Conservation (phyloP, 1,140 invertebrate species). For the Drosophila sp. region DNA sequence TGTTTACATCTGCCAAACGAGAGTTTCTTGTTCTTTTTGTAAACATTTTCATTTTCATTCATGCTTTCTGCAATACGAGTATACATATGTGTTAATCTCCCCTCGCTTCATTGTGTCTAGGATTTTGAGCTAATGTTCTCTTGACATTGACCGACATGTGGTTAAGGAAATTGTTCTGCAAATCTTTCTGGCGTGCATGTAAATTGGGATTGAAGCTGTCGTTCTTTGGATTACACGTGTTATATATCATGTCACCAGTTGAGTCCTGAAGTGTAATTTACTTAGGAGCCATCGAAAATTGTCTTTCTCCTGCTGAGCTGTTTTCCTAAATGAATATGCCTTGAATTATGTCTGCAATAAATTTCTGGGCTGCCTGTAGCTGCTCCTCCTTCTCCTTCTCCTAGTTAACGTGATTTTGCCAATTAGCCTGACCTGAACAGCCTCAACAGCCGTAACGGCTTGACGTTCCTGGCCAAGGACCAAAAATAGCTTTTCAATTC, state of each 20-base stretch:
- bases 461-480: constrained; percentile 4
- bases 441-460: neutral
- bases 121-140: neutral
- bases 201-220: neutral
- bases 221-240: constrained; percentile 8
- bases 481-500: constrained; percentile 36
- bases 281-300: constrained; percentile 28
- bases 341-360: constrained; percentile 52
- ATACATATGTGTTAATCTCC: neutral
- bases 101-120: constrained; percentile 13
- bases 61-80: neutral
- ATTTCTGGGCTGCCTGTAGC: constrained; percentile 28
- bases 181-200: neutral
- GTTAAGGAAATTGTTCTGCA: constrained; percentile 8
- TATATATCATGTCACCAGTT: constrained; percentile 11
- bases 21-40: constrained; percentile 9
- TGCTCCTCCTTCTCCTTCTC: neutral
- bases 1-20: constrained; percentile 16
- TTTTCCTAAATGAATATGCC: constrained; percentile 33
- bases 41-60: constrained; percentile 4
- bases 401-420: constrained; percentile 38
- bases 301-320: constrained; percentile 28
- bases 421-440: constrained; percentile 34
- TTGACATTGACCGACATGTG: constrained; percentile 26
- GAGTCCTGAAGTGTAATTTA: constrained; percentile 28